A percentile compares a stretch with the other conserved stretches of the same genome.
Evolutionary conservation across 2,888 invertebrate species (phyloP).

Genomic region (Hoplodrina blanda): DNA sequence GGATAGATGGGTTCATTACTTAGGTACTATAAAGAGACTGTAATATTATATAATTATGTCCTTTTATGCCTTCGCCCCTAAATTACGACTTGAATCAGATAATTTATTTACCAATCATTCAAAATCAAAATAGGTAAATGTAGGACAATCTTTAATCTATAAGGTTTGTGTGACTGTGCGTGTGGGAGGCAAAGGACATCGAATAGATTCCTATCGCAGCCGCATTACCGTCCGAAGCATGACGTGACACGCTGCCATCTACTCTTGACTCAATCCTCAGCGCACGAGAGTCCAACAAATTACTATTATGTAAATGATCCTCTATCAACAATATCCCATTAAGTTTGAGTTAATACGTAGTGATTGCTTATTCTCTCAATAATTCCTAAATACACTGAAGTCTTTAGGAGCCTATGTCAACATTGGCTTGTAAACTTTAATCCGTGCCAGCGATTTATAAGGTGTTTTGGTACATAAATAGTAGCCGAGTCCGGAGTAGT

Average conservation of each 20-base stretch:
- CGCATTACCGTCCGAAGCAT: constrained; percentile 23
- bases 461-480: constrained; percentile 57
- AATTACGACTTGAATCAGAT: constrained; percentile 25
- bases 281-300: constrained; percentile 46
- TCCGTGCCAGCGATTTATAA: constrained; percentile 55
- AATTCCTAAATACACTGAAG: constrained; percentile 55
- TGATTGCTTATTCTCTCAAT: constrained; percentile 51
- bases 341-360: constrained; percentile 43
- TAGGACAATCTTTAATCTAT: constrained; percentile 17
- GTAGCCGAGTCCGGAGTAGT: constrained; percentile 23
- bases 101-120: constrained; percentile 28
- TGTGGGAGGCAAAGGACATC: constrained; percentile 47
- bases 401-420: constrained; percentile 49
- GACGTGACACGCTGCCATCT: constrained; percentile 24
- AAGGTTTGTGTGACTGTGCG: background rate
- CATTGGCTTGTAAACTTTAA: constrained; percentile 54
- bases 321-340: constrained; percentile 58
- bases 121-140: constrained; percentile 24
- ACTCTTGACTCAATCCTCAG: constrained; percentile 5
- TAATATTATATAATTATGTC: background rate
- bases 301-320: constrained; percentile 55
- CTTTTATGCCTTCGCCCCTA: constrained; percentile 1
- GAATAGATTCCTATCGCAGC: constrained; percentile 31
- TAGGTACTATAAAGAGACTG: background rate
- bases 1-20: constrained; percentile 29